Conservation (phyloP, 2,113 vertebrate species). For the Nestor notabilis region DNA sequence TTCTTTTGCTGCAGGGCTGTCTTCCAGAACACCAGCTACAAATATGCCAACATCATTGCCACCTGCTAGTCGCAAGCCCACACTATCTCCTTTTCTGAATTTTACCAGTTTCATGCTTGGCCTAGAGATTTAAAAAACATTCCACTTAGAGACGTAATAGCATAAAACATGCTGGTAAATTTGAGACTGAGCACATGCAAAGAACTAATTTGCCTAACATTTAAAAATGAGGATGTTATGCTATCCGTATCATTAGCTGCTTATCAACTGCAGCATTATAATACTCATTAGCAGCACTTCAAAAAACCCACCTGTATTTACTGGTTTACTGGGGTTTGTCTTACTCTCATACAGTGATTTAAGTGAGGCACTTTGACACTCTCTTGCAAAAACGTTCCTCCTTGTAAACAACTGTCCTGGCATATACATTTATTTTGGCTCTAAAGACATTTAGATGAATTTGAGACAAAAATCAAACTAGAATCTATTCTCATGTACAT, state of each 20-base stretch:
- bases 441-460: not conserved
- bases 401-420: not conserved
- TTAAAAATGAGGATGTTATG: not conserved
- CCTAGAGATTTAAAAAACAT: slow-evolving; percentile 73
- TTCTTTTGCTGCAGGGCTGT: slow-evolving; percentile 97
- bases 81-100: slow-evolving; percentile 98
- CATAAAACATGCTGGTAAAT: not conserved
- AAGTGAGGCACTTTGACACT: not conserved
- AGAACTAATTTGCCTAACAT: not conserved
- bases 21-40: slow-evolving; percentile 95
- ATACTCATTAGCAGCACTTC: not conserved
- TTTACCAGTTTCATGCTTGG: slow-evolving; percentile 99
- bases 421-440: not conserved
- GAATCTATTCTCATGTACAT: not conserved
- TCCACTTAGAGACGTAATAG: not conserved
- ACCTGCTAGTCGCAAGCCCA: slow-evolving; percentile 95
- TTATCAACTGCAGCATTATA: not conserved
- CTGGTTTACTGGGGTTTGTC: not conserved
- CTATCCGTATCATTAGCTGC: not conserved
- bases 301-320: not conserved
- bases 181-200: not conserved
- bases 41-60: slow-evolving; percentile 99
- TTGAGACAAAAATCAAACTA: not conserved
- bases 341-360: not conserved
- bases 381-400: not conserved